Evolutionary conservation across 1,140 invertebrate species (phyloP).

Genomic region (Drosophila navojoa): DNA sequence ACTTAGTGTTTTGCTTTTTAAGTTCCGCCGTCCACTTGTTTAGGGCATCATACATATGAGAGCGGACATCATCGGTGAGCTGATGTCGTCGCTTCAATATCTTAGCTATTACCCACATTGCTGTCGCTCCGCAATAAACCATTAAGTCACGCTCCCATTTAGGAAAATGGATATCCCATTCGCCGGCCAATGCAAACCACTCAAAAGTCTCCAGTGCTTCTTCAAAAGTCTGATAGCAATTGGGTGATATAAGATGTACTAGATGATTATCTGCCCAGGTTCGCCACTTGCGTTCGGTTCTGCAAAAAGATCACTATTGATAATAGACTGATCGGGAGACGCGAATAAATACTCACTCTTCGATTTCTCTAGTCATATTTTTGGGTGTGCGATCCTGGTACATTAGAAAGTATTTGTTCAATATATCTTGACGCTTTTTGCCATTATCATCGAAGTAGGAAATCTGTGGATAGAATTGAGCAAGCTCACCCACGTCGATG

Average conservation of each 20-base stretch:
- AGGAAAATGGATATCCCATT: constrained; percentile 96
- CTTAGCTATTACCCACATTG: constrained; percentile 97
- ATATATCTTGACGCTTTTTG: constrained; percentile 89
- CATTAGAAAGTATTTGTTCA: constrained; percentile 99
- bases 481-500: constrained; percentile 88
- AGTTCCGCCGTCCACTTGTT: constrained; percentile 91
- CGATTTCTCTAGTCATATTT: constrained; percentile 85
- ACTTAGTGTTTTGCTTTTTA: constrained; percentile 88
- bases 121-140: constrained; percentile 96
- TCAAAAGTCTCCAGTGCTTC: constrained; percentile 96
- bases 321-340: not conserved
- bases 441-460: constrained; percentile 89
- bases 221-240: constrained; percentile 94
- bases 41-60: constrained; percentile 95
- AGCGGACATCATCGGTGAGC: constrained; percentile 94
- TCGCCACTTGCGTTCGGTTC: constrained; percentile 97
- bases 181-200: constrained; percentile 95
- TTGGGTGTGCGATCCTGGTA: constrained; percentile 86
- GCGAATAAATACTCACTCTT: constrained; percentile 86
- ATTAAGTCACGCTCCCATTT: constrained; percentile 93
- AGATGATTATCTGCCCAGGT: constrained; percentile 96
- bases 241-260: constrained; percentile 97
- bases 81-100: constrained; percentile 93
- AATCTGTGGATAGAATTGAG: constrained; percentile 92
- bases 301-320: constrained; percentile 83